Evolutionary conservation across 2,888 invertebrate genomes (phyloP).

Genomic region (Agrochola lychnidis): DNA sequence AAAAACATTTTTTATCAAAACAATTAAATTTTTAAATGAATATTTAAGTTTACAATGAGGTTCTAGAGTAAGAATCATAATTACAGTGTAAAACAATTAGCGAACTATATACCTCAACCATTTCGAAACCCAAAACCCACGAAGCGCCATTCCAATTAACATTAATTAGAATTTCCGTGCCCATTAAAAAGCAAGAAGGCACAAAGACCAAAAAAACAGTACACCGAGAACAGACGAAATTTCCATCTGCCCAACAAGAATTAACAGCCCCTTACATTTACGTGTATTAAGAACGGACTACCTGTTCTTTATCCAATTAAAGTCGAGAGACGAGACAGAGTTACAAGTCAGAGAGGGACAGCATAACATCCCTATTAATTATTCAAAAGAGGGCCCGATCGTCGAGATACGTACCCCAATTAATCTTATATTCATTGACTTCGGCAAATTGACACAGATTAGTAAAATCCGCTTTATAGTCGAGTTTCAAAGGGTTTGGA

Average conservation of each 20-base stretch:
- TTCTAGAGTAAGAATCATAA: background rate
- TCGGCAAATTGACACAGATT: conserved; percentile 76
- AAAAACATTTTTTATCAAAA: background rate
- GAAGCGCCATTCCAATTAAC: conserved; percentile 39
- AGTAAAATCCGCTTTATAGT: conserved; percentile 70
- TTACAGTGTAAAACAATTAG: conserved; percentile 21
- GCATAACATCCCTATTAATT: conserved; percentile 68
- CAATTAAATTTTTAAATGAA: background rate
- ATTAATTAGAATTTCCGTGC: conserved; percentile 45
- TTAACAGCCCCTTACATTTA: conserved; percentile 58
- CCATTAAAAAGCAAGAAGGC: conserved; percentile 46
- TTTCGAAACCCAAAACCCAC: conserved; percentile 21
- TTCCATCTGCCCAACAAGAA: conserved; percentile 49
- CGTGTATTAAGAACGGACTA: conserved; percentile 48
- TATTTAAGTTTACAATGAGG: background rate
- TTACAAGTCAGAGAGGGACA: conserved; percentile 40
- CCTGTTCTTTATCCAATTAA: conserved; percentile 63
- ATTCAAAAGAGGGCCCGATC: conserved; percentile 73
- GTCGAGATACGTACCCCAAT: conserved; percentile 73
- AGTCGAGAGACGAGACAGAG: conserved; percentile 26
- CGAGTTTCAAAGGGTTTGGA: conserved; percentile 56
- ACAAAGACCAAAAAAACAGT: conserved; percentile 34
- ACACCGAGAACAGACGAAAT: conserved; percentile 25
- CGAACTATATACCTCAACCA: conserved; percentile 1
- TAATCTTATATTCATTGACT: conserved; percentile 80